Evolutionary conservation across 1,140 invertebrate genomes (phyloP).

Genomic region (Achatina immaculata): DNA sequence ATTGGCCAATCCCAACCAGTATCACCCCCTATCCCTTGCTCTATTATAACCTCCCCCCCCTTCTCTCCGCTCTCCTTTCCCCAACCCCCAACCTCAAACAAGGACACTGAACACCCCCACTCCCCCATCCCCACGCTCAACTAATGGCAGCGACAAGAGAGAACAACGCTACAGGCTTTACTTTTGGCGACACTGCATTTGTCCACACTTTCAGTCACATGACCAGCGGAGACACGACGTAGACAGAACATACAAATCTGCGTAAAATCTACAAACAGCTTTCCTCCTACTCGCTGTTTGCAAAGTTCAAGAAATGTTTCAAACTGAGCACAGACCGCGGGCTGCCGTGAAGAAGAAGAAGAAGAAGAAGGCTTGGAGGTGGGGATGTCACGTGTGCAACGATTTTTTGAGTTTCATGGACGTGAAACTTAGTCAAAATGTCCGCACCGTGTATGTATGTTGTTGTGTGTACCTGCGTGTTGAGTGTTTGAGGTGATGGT

Average conservation of each 20-base stretch:
- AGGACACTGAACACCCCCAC: neutral
- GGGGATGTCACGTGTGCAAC: too few relatives aligned
- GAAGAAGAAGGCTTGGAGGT: too few relatives aligned
- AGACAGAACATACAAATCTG: neutral
- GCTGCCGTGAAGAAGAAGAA: too few relatives aligned
- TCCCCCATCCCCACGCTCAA: neutral
- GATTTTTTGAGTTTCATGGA: too few relatives aligned
- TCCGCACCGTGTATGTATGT: too few relatives aligned
- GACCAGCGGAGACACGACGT: neutral
- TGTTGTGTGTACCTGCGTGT: too few relatives aligned
- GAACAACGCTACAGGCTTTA: conserved; percentile 8
- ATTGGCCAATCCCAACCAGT: conserved; percentile 13
- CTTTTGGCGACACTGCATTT: neutral
- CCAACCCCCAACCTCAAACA: neutral
- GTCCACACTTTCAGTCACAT: neutral
- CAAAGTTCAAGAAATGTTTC: too few relatives aligned
- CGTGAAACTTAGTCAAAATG: too few relatives aligned
- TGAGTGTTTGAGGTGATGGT: too few relatives aligned
- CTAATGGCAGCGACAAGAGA: neutral
- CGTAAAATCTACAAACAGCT: neutral
- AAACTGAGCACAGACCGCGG: too few relatives aligned
- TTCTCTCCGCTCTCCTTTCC: neutral
- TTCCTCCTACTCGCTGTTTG: neutral
- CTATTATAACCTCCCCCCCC: neutral
- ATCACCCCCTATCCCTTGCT: neutral